phyloP scores from a whole-genome alignment of 2,113 vertebrate genomes.

The Odocoileus hemionus region DNA sequence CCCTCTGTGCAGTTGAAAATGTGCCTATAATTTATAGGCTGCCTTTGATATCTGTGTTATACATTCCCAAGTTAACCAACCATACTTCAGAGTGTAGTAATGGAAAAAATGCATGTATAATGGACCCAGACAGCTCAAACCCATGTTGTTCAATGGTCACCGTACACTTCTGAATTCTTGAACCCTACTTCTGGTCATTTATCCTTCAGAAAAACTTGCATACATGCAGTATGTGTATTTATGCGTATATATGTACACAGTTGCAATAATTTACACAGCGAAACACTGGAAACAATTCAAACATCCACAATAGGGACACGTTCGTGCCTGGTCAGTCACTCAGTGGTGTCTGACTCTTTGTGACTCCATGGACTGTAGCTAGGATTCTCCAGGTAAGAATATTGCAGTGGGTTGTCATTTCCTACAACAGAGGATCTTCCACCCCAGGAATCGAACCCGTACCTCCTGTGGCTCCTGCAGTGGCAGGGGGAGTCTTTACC shows the following conservation, averaged over 20 bases:
- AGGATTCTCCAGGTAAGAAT: neutral
- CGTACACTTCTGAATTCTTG: neutral
- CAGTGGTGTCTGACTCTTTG: neutral
- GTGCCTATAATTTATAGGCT: neutral
- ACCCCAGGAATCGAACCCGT: accelerated
- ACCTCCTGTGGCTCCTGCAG: neutral
- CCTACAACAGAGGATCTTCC: neutral
- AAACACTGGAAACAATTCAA: neutral
- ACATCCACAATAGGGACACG: neutral
- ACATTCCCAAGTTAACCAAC: neutral
- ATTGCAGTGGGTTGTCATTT: neutral
- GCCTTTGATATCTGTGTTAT: neutral
- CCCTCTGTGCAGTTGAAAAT: neutral
- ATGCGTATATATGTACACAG: too few relatives aligned
- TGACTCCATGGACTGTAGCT: neutral
- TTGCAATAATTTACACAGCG: neutral
- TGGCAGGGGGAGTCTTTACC: neutral
- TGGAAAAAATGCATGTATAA: neutral
- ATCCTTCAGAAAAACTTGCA: neutral
- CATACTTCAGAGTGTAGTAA: neutral
- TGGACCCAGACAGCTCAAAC: neutral
- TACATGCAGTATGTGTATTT: accelerated
- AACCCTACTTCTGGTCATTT: neutral
- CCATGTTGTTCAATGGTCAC: neutral
- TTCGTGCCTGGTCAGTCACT: accelerated